Conservation (phyloP, 2,888 invertebrate species). For the Nomada ferruginata region DNA sequence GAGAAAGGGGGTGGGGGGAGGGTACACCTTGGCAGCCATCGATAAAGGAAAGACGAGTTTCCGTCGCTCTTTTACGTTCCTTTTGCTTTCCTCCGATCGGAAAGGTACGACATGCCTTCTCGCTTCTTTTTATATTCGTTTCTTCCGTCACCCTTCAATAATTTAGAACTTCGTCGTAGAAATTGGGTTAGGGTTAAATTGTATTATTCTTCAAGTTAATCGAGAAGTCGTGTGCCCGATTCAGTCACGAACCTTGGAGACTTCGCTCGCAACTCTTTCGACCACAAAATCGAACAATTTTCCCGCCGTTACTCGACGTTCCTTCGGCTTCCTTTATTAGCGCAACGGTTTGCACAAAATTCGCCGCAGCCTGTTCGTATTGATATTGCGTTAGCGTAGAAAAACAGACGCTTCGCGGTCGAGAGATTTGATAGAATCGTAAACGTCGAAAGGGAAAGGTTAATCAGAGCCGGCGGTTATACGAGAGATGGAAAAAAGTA, state of each 20-base stretch:
- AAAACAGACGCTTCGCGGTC: constrained; percentile 5
- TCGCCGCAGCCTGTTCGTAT: neutral
- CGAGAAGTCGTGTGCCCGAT: constrained; percentile 26
- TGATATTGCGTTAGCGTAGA: neutral
- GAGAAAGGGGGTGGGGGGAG: constrained; percentile 42
- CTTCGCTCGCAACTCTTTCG: too few relatives aligned
- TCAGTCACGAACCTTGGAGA: constrained; percentile 31
- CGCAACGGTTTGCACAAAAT: neutral
- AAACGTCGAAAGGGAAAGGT: constrained; percentile 9
- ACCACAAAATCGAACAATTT: constrained; percentile 13
- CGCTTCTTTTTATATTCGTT: neutral
- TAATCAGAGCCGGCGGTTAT: constrained; percentile 1
- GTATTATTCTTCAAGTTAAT: constrained; percentile 30
- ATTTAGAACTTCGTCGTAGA: neutral
- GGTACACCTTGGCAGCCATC: constrained; percentile 40
- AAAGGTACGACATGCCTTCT: constrained; percentile 18
- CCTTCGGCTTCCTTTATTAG: neutral
- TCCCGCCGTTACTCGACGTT: neutral
- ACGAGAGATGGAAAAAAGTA: neutral
- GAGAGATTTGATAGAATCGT: constrained; percentile 1
- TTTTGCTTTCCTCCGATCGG: constrained; percentile 59
- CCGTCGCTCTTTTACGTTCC: constrained; percentile 54
- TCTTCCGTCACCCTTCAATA: neutral
- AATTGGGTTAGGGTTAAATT: constrained; percentile 16
- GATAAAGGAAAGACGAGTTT: constrained; percentile 59